These are phyloP conservation scores for Acanthurus leucopareius DNA, from an alignment of 2,797 vertebrate genomes.

Conservation along the genomic window DNA sequence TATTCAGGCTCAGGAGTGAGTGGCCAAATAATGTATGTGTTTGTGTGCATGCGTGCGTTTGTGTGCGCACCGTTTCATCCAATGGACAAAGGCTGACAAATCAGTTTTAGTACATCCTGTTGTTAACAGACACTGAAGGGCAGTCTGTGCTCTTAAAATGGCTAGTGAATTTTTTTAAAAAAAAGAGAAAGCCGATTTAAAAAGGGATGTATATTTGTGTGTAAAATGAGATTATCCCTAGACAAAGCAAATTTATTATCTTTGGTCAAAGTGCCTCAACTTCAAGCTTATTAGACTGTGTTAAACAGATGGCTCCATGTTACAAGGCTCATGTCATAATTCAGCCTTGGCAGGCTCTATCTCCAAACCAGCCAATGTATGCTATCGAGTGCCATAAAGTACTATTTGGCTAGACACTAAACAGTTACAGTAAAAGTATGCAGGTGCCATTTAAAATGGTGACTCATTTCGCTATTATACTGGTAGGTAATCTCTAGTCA, in stretches of 20 bases:
- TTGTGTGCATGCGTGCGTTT: constrained; percentile 48
- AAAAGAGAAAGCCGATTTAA: background rate
- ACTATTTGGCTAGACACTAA: no score
- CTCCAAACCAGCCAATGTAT: background rate
- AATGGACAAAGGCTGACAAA: constrained; percentile 64
- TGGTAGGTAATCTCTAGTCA: background rate
- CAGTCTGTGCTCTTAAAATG: constrained; percentile 9
- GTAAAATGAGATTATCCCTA: background rate
- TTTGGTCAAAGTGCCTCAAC: background rate
- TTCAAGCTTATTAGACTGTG: background rate
- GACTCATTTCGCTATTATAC: background rate
- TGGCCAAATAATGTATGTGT: constrained; percentile 77
- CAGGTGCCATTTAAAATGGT: background rate
- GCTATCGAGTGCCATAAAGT: background rate
- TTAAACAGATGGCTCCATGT: background rate
- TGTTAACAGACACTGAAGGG: constrained; percentile 54
- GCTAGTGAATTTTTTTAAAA: background rate
- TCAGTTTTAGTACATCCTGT: constrained; percentile 73
- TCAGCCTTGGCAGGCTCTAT: background rate
- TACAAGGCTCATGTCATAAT: background rate
- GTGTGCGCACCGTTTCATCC: constrained; percentile 47
- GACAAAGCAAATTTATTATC: background rate
- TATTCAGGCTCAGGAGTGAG: constrained; percentile 84
- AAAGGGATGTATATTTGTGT: background rate
- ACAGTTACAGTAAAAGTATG: background rate